Evolutionary conservation across 2,113 vertebrate genomes (phyloP).

Genomic region (Tor tambroides): DNA sequence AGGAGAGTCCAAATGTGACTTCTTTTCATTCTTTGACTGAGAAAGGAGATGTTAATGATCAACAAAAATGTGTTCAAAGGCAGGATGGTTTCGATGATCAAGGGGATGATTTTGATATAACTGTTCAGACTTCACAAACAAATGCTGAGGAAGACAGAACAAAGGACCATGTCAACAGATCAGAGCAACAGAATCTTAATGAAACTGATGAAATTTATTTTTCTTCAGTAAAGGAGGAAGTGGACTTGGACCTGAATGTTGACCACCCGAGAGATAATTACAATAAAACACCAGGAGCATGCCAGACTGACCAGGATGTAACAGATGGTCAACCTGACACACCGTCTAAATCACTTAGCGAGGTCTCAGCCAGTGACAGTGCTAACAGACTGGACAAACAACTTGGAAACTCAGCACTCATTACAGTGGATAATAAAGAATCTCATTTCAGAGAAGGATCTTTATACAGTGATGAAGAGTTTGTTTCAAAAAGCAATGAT

Average conservation of each 20-base stretch:
- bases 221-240: conserved; percentile 3
- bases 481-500: background rate
- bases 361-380: conserved; percentile 4
- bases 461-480: background rate
- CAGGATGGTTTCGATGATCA: conserved; percentile 9
- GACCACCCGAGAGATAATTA: background rate
- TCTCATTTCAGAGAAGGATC: background rate
- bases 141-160: background rate
- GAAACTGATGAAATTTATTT: background rate
- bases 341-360: conserved; percentile 25
- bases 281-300: background rate
- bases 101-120: background rate
- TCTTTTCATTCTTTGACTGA: conserved; percentile 69
- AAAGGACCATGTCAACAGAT: background rate
- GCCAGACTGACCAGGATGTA: conserved; percentile 14
- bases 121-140: background rate
- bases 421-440: conserved; percentile 9
- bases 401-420: background rate
- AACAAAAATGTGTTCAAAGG: background rate
- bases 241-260: conserved; percentile 4
- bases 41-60: conserved; percentile 12
- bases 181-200: background rate
- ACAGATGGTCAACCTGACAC: conserved; percentile 35
- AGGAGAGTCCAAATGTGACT: conserved; percentile 76
- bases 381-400: background rate